Evolutionary conservation across 1,140 invertebrate genomes (phyloP), one percentile per base, ranked within the genome.

Genomic region (Anadara kagoshimensis): DNA sequence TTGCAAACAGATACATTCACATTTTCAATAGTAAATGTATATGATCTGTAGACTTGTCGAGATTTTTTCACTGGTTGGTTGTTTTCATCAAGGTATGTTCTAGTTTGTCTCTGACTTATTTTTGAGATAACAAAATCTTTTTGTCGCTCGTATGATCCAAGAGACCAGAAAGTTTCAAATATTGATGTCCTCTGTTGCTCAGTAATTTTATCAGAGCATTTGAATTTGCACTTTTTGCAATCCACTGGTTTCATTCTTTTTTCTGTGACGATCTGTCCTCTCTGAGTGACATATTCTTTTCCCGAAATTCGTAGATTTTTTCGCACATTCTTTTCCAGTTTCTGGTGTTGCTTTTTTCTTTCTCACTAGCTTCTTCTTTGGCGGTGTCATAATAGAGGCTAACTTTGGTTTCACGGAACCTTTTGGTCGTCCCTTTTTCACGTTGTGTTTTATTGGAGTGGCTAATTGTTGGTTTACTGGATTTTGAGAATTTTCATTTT

Each of bases 131-230:
- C 24, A 26, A 12, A 59, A 59, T 59, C 57, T 59, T 59, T 59
- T 59, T 59, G 14, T 26, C 57, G 14, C n/a, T 41, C 57, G 24
- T 59, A 59, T 59, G 57, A 41, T 12, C 20, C 53, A 10, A 56
- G 22, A 24, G 53, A 56, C 53, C 16, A 56, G 20, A 56, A 56
- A 12, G 16, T 56, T 20, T 56, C 10, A 56, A 56, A 56, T 24
- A 61, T 41, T 10, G 12, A 20, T n/a, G 10, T 10, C n/a, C 58
- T 61, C 10, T 61, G 29, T 8, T 61, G 29, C n/a, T 61, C 29
- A 41, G 58, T 43, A 43, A 79, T 51, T 10, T 79, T 73, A 14
- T 58, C 41, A 2, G 36, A 26, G 49, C 74, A 79, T 59, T 73
- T 67, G 41, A 53, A 72, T 44, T 49, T 72, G 20, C 73, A 75